Base-by-base conservation (phyloP, 35 echinoderm and acorn worm genomes). In the Heliocidaris erythrogramma region DNA sequence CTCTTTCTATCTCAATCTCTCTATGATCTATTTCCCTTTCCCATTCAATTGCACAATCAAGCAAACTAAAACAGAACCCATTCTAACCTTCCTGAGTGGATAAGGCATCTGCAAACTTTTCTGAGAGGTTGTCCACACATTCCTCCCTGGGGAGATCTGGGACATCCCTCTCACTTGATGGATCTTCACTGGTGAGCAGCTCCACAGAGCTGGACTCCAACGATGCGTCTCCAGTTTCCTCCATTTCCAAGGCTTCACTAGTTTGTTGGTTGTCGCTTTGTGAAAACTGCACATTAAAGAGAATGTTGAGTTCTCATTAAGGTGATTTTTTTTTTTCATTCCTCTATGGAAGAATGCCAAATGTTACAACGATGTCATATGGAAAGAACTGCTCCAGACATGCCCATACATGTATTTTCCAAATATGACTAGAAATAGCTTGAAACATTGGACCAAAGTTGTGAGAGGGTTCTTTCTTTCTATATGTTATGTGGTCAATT, bases 91-190 rank as follows among this genome's bases (percentile, higher is more conserved):
- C 91, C 29, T 92, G 91, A 49, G 91, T 92, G 91, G 48, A 29
- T 59, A 92, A 59, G 29, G 91, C 91, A 92, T 92, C 91, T 59
- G 91, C 10, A 48, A 52, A 92, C 24, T 48, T 92, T 13, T 92
- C 91, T 49, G 47, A 30, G 10, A 92, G n/a, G 30, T 92, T 92
- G 29, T 89, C 87, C 31, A 12, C 87, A 89, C 31, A 31, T 27
- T 89, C 87, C 31, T 89, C 87, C 31, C 31, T 18, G 7, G 87
- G 87, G 0, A 89, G 87, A 12, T 89, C 87, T 42, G 87, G 87
- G 87, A 48, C 87, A 59, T 92, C 91, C 91, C 27, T 92, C 91
- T 92, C 91, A 59, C 91, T 92, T 12, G 91, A 92, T 52, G 50
- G 91, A 48, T 92, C 91, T 30, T 92, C 91, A 48, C 49, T 92